These are phyloP conservation scores for Ceryle rudis DNA, from an alignment of 2,797 vertebrate genomes.

Conservation along the genomic window DNA sequence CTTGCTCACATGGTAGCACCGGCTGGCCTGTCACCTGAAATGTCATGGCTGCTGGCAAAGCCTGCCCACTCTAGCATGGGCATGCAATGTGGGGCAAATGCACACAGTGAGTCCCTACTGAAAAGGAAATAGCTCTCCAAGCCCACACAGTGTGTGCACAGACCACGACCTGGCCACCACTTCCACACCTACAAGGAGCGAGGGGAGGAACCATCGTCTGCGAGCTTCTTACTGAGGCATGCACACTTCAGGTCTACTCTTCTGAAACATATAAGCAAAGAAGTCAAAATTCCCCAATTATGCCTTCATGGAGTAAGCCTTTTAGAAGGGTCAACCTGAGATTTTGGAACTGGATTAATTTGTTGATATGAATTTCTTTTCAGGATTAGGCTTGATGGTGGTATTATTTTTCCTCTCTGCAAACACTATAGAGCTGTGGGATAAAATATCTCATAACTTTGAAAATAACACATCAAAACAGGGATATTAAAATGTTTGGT, in stretches of 20 bases:
- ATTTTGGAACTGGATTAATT: neutral
- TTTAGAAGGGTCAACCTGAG: neutral
- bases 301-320: neutral
- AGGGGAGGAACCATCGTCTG: neutral
- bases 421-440: neutral
- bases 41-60: conserved; percentile 29
- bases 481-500: neutral
- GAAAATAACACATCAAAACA: neutral
- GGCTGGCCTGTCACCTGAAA: conserved; percentile 2
- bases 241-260: neutral
- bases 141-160: neutral
- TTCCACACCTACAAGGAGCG: rapidly evolving
- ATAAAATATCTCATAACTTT: neutral
- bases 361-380: neutral
- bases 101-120: neutral
- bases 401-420: neutral
- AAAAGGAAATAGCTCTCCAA: neutral
- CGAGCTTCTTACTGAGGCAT: neutral
- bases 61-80: neutral
- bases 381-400: neutral
- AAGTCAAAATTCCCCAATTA: neutral
- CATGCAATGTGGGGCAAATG: neutral
- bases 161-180: neutral
- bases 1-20: rapidly evolving
- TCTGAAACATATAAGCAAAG: neutral